Conservation (phyloP, 1,140 invertebrate species). For the Lepidurus apus region DNA sequence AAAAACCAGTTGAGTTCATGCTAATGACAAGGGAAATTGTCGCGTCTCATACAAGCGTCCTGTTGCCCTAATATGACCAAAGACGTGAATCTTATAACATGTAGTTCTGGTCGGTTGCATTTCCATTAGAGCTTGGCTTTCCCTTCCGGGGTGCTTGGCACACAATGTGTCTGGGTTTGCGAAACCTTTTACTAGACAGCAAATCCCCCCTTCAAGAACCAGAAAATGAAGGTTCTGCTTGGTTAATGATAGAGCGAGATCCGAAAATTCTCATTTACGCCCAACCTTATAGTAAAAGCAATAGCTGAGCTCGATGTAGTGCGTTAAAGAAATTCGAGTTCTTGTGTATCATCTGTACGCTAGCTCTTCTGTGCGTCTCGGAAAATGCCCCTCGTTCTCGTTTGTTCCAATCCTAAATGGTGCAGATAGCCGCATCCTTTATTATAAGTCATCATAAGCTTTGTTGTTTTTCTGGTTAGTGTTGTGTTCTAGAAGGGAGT, state of each 20-base stretch:
- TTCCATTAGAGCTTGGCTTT: constrained; percentile 9
- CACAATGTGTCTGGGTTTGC: background rate
- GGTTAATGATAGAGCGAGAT: background rate
- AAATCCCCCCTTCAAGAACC: background rate
- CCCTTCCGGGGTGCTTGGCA: background rate
- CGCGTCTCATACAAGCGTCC: background rate
- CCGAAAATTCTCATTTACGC: background rate
- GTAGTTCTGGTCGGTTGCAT: constrained; percentile 17
- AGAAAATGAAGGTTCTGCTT: background rate
- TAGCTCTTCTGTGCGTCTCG: no score
- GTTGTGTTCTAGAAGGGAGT: no score
- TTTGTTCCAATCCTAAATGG: no score
- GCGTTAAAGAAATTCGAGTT: no score
- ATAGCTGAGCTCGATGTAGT: no score
- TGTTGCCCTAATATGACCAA: background rate
- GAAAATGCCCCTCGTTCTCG: no score
- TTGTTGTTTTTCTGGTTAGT: no score
- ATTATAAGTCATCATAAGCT: no score
- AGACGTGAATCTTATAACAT: background rate
- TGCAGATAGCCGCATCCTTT: no score
- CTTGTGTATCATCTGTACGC: no score
- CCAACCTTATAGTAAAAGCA: background rate
- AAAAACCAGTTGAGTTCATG: no score
- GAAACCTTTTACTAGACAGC: background rate
- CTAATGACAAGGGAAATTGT: background rate